These are phyloP conservation scores for Lichenostomus cassidix DNA, from an alignment of 2,113 vertebrate genomes.

Conservation along the genomic window DNA sequence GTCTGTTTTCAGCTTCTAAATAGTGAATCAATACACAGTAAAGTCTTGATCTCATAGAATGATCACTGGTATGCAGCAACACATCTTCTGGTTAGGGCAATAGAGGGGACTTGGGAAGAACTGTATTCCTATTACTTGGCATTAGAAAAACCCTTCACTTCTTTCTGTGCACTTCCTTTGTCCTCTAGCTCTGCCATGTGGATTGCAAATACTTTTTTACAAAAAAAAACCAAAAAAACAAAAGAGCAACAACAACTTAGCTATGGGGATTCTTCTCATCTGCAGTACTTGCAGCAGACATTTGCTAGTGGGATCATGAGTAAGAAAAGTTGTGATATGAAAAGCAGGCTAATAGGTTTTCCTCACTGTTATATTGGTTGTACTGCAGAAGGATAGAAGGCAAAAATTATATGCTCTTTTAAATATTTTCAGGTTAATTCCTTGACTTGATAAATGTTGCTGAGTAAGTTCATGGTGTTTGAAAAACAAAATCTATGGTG, in stretches of 20 bases:
- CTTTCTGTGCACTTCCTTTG: neutral
- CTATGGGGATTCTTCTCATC: neutral
- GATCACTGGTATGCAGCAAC: neutral
- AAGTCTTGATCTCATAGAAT: neutral
- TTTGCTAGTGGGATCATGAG: neutral
- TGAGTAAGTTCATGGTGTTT: neutral
- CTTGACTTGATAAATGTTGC: neutral
- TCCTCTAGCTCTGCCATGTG: neutral
- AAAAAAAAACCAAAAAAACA: neutral
- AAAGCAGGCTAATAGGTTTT: neutral
- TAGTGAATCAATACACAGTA: constrained; percentile 2
- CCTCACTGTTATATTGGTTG: neutral
- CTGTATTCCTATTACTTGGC: neutral
- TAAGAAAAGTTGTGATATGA: neutral
- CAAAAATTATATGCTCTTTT: neutral
- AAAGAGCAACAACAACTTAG: neutral
- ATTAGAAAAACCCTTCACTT: neutral
- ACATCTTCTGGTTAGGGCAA: neutral
- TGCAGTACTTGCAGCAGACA: neutral
- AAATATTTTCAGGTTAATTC: neutral
- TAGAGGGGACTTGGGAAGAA: neutral
- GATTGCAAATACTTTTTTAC: neutral
- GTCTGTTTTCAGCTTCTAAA: constrained; percentile 24
- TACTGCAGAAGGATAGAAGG: neutral
- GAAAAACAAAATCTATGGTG: neutral